phyloP scores from a whole-genome alignment of 2,888 invertebrate species.

The Sericinus montela region DNA sequence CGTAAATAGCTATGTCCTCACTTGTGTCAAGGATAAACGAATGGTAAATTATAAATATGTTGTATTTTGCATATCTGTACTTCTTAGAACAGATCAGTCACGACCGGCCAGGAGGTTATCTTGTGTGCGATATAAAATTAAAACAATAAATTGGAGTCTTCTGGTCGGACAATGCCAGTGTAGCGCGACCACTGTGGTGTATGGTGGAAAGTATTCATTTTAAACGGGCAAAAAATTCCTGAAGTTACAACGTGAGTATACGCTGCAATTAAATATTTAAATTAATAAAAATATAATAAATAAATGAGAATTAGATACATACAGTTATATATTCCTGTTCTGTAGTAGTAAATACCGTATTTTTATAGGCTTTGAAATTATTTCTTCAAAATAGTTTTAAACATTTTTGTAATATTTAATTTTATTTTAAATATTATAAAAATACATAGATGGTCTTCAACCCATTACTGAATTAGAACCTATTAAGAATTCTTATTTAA shows the following conservation, averaged over 20 bases:
- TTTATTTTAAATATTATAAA: too few species aligned
- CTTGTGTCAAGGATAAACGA: conserved; percentile 36
- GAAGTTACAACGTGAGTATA: not conserved
- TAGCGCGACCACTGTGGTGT: conserved; percentile 30
- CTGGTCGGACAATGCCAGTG: conserved; percentile 52
- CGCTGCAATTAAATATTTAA: too few species aligned
- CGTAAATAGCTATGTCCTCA: conserved; percentile 44
- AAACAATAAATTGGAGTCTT: conserved; percentile 62
- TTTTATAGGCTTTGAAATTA: too few species aligned
- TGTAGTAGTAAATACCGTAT: too few species aligned
- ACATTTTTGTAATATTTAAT: too few species aligned
- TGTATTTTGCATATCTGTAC: conserved; percentile 46
- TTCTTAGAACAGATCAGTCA: conserved; percentile 67
- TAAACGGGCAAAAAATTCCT: not conserved
- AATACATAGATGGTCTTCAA: too few species aligned
- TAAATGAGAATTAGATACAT: too few species aligned
- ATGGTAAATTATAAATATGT: conserved; percentile 16
- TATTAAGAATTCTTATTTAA: too few species aligned
- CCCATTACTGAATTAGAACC: too few species aligned
- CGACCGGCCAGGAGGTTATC: conserved; percentile 65
- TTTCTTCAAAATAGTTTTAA: too few species aligned
- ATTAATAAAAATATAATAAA: too few species aligned
- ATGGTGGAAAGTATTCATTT: conserved; percentile 7
- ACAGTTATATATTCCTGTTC: too few species aligned
- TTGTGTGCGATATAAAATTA: conserved; percentile 48